Evolutionary conservation across 2,113 vertebrate species (phyloP), one percentile per base, ranked within the genome.

Genomic region (Microcebus griseorufus): DNA sequence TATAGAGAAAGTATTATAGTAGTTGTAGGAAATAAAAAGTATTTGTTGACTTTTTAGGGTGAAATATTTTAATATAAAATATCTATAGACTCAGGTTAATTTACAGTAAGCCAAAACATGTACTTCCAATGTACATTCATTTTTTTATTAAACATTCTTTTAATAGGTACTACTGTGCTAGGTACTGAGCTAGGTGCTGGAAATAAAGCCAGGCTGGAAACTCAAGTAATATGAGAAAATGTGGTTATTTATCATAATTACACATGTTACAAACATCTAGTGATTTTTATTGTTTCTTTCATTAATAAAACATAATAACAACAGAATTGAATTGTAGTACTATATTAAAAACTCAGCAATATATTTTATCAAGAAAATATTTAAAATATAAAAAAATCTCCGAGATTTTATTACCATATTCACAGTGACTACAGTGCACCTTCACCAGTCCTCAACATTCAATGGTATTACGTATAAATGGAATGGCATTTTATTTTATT

Each of bases 261-360:
- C 3, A 51, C 16, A 81, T 79, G 32, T 62, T 27, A 37, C 17
- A 75, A 51, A 13, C 27, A 92, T 37, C 17, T 87, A 58, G 37
- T 78, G 27, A 64, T 92, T 89, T 60, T 90, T 32, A 75, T 62
- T 53, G 29, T 85, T 70, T 70, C 4, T 93, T 90, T 96, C 45
- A 55, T 70, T 92, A 55, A 2, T 34, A 34, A 3, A 72, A 27
- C 25, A 72, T 17, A 48, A 55, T 5, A 58, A 58, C 2, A 53
- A 11, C 2, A 67, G 3, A 3, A 70, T 80, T 6, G 90, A 70
- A 83, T 29, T 81, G 1, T 17, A 22, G 0, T 20, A 62, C 3
- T 76, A 51, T 55, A 37, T 76, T 78, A 27, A 83, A 93, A 82
- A 65, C 7, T 83, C 37, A 64, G n/a, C 16, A 53, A 64, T 34